These are phyloP conservation scores for Chloropsis hardwickii DNA, from an alignment of 2,113 vertebrate genomes.

Conservation along the genomic window DNA sequence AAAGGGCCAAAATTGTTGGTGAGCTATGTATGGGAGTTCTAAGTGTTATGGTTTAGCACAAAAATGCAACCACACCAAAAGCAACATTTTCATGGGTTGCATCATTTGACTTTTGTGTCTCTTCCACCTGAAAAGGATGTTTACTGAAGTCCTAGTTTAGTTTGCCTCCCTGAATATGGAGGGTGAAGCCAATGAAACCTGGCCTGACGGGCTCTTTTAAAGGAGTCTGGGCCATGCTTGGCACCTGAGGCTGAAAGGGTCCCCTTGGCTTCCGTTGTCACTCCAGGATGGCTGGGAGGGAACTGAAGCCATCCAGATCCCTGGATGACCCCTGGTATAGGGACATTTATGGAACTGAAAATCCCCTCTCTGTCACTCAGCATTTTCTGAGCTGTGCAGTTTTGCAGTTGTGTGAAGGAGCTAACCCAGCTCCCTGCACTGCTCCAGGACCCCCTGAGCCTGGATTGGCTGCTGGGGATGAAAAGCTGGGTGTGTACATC, in stretches of 20 bases:
- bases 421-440: background rate
- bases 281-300: background rate
- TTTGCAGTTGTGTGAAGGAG: background rate
- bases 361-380: background rate
- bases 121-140: background rate
- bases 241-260: background rate
- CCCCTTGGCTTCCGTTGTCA: background rate
- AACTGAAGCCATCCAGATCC: background rate
- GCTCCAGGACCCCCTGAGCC: background rate
- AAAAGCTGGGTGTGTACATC: background rate
- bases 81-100: background rate
- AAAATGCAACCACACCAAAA: background rate
- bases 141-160: background rate
- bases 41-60: background rate
- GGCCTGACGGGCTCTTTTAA: background rate
- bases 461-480: background rate
- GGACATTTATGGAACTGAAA: background rate
- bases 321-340: background rate
- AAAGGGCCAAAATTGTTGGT: background rate
- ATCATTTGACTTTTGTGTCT: background rate
- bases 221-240: background rate
- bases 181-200: background rate
- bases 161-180: background rate
- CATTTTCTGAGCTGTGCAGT: background rate
- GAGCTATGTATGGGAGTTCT: background rate